Conservation (phyloP, 1,140 invertebrate species). For the Drosophila obscura region DNA sequence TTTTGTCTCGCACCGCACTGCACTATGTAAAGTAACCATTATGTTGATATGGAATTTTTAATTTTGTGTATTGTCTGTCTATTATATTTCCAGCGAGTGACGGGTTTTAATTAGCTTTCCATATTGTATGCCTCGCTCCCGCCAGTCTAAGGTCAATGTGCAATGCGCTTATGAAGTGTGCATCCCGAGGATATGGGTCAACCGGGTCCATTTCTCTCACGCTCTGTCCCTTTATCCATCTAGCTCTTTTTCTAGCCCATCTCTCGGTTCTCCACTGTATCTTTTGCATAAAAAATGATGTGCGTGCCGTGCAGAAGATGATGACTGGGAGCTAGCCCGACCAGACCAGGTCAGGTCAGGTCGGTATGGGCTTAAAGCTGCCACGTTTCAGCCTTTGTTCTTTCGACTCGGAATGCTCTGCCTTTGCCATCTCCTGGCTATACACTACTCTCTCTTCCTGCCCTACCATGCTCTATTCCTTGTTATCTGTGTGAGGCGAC, state of each 20-base stretch:
- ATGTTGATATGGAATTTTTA: background rate
- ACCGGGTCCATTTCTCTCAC: conserved; percentile 17
- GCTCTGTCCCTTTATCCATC: conserved; percentile 2
- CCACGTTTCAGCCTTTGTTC: conserved; percentile 32
- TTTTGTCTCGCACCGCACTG: no score
- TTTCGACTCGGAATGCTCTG: conserved; percentile 18
- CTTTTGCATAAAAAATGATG: conserved; percentile 68
- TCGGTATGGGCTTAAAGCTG: conserved; percentile 58
- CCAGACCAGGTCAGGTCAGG: conserved; percentile 55
- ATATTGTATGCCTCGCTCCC: background rate
- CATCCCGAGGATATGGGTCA: conserved; percentile 60
- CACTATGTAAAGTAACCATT: no score
- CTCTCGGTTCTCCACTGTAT: conserved; percentile 11
- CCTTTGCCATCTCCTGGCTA: background rate
- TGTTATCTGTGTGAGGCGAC: conserved; percentile 41
- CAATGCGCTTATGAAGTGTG: conserved; percentile 33
- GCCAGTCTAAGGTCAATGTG: conserved; percentile 56
- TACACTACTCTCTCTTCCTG: conserved; percentile 11
- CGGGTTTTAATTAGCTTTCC: conserved; percentile 58
- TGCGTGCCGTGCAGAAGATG: conserved; percentile 47
- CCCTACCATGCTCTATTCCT: background rate
- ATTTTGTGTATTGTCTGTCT: background rate
- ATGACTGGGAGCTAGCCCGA: conserved; percentile 12
- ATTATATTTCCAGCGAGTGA: background rate
- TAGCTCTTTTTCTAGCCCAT: conserved; percentile 12